A percentile compares a stretch with the other conserved stretches of the same genome.
Conservation (phyloP, 2,797 vertebrate genomes). For the Brachyrhaphis roseni region DNA sequence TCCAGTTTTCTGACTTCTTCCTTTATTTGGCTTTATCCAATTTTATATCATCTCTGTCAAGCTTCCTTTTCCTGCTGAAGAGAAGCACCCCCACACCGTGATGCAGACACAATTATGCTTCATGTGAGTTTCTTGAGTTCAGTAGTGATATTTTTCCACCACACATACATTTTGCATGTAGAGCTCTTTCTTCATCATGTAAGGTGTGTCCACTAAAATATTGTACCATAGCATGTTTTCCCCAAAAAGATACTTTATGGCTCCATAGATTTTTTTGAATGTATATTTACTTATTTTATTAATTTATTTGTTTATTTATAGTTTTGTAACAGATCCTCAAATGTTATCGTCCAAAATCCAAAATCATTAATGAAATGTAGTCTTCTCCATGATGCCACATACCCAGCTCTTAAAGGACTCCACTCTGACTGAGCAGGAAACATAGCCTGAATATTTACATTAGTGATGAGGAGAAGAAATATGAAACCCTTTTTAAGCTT, state of each 20-base stretch:
- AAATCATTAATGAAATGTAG: neutral
- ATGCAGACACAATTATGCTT: neutral
- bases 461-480: slow-evolving; percentile 30
- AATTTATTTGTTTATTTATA: neutral
- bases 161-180: neutral
- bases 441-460: slow-evolving; percentile 28
- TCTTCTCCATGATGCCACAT: slow-evolving; percentile 1
- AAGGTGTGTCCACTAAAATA: neutral
- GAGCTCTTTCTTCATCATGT: neutral
- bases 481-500: slow-evolving; percentile 23
- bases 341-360: neutral
- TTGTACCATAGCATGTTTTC: neutral
- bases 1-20: neutral
- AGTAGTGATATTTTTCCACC: neutral
- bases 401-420: slow-evolving; percentile 34
- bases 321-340: neutral
- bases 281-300: neutral
- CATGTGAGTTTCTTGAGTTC: neutral
- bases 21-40: neutral
- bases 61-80: neutral
- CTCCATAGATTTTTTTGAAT: neutral
- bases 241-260: too few relatives aligned
- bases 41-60: neutral
- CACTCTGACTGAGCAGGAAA: slow-evolving; percentile 42
- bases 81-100: neutral